Conservation (phyloP, 2,113 vertebrate genomes). For the Ctenomys sociabilis region DNA sequence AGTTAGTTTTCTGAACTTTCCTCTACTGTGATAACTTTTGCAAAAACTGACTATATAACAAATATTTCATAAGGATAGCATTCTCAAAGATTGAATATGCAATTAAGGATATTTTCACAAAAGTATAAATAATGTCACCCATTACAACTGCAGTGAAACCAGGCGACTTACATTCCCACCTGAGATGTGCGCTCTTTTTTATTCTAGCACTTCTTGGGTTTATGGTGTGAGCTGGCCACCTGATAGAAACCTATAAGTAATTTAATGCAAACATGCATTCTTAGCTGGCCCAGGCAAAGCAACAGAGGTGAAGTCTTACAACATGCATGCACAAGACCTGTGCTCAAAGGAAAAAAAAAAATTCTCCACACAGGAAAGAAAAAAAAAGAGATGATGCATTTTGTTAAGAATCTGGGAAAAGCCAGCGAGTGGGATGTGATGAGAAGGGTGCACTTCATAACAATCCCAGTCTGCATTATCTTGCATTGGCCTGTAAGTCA, state of each 20-base stretch:
- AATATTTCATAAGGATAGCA: neutral
- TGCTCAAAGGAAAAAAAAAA: neutral
- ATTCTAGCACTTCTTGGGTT: slow-evolving; percentile 59
- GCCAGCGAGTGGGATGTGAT: slow-evolving; percentile 63
- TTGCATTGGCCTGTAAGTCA: slow-evolving; percentile 30
- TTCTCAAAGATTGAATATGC: neutral
- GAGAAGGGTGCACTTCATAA: slow-evolving; percentile 31
- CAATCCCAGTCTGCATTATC: neutral
- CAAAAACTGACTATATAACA: neutral
- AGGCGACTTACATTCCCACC: slow-evolving; percentile 61
- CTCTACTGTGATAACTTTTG: neutral
- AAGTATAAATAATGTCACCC: slow-evolving; percentile 18
- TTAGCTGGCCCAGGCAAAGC: slow-evolving; percentile 62
- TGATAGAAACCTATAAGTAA: slow-evolving; percentile 71
- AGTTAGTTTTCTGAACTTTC: neutral
- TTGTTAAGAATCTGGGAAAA: slow-evolving; percentile 20
- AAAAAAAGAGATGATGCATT: slow-evolving; percentile 57
- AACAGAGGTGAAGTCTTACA: neutral
- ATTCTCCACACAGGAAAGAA: slow-evolving; percentile 15
- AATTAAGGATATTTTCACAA: slow-evolving; percentile 7
- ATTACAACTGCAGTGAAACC: slow-evolving; percentile 50
- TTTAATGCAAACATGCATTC: slow-evolving; percentile 62
- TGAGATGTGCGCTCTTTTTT: slow-evolving; percentile 64
- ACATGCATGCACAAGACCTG: slow-evolving; percentile 47
- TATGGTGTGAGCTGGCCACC: slow-evolving; percentile 58